Conservation (phyloP, 2,113 vertebrate species). For the Charina bottae region DNA sequence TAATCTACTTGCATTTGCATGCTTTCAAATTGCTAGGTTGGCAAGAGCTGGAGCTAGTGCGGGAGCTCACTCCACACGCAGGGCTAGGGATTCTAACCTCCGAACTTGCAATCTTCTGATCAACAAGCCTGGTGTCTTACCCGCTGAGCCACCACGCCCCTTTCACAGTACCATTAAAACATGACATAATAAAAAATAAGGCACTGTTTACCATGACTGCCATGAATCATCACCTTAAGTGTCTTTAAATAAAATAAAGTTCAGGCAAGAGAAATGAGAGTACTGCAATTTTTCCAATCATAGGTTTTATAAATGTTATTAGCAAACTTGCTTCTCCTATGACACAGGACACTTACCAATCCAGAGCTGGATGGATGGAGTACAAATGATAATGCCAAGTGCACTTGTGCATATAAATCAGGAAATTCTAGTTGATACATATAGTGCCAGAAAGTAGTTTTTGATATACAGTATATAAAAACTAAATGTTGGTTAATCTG, state of each 20-base stretch:
- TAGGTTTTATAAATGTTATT: not conserved
- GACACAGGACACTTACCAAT: not conserved
- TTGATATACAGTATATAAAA: not conserved
- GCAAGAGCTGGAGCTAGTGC: too few relatives aligned
- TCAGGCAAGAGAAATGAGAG: not conserved
- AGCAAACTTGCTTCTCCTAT: not conserved
- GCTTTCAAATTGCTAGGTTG: too few relatives aligned
- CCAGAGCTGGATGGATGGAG: not conserved
- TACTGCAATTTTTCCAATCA: not conserved
- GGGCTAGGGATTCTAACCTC: too few relatives aligned
- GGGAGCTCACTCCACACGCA: too few relatives aligned
- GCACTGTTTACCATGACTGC: not conserved
- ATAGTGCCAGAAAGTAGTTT: not conserved
- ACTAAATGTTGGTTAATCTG: not conserved
- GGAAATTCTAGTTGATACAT: not conserved
- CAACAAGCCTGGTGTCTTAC: too few relatives aligned
- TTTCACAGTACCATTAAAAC: too few relatives aligned
- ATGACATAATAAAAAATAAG: not conserved
- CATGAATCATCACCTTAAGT: not conserved
- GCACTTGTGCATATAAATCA: not conserved
- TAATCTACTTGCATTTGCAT: too few relatives aligned
- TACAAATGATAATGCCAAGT: not conserved
- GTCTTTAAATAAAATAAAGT: not conserved
- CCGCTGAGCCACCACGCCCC: too few relatives aligned
- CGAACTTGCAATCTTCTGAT: too few relatives aligned